Evolutionary conservation across 2,113 vertebrate species (phyloP).

Genomic region (Micronisus gabar): DNA sequence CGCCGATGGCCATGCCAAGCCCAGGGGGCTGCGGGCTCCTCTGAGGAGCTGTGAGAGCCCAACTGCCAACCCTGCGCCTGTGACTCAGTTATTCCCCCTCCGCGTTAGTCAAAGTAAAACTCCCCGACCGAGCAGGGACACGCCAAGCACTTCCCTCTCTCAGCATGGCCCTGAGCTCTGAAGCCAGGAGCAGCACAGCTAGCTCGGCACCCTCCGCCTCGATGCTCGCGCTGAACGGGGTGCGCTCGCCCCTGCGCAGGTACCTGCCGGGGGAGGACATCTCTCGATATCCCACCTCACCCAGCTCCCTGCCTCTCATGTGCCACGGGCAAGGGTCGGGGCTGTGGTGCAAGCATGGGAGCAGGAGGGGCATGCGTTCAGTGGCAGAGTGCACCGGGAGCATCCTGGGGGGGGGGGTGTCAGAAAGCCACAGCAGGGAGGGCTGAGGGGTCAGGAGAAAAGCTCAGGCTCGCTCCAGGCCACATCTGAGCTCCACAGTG

Average conservation of each 20-base stretch:
- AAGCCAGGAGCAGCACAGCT: not conserved
- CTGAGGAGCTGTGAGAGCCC: fast-evolving
- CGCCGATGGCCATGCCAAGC: not conserved
- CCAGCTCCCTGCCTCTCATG: not conserved
- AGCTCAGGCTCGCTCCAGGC: not conserved
- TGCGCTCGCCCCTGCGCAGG: fast-evolving
- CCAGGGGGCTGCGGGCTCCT: fast-evolving
- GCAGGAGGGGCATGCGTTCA: fast-evolving
- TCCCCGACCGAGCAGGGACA: fast-evolving
- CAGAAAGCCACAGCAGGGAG: not conserved
- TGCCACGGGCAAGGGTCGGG: not conserved
- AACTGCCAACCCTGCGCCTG: fast-evolving
- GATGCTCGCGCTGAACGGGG: fast-evolving
- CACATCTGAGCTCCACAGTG: not conserved
- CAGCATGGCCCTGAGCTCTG: fast-evolving
- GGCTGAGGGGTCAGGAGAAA: not conserved
- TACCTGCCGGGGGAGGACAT: not conserved
- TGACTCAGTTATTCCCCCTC: not conserved
- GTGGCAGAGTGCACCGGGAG: fast-evolving
- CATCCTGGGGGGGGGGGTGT: too few relatives aligned
- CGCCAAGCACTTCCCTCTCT: not conserved
- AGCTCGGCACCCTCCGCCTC: not conserved
- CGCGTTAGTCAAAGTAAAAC: not conserved
- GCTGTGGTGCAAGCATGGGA: not conserved
- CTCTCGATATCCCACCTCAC: not conserved